Percentiles rank a stretch among this genome's conserved stretches.
phyloP scores from a whole-genome alignment of 2,888 invertebrate species.

The Lochmaea capreae region DNA sequence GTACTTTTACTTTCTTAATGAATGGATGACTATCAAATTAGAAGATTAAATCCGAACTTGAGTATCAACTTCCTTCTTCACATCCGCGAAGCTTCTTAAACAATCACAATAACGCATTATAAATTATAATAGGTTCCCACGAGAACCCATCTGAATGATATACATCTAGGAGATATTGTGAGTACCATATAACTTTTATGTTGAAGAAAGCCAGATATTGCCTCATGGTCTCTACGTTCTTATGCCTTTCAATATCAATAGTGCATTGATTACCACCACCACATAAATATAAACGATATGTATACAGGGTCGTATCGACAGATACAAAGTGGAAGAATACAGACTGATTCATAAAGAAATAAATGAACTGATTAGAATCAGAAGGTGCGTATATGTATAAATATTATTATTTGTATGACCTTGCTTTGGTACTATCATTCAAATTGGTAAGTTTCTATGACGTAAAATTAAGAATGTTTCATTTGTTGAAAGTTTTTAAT shows the following conservation, averaged over 20 bases:
- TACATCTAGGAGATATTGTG: neutral
- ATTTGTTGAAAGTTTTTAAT: too few relatives aligned
- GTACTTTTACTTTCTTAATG: neutral
- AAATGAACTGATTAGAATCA: too few relatives aligned
- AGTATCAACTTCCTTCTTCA: neutral
- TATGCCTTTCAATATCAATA: conserved; percentile 10
- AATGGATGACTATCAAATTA: conserved; percentile 2
- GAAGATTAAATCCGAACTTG: neutral
- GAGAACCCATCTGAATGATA: conserved; percentile 7
- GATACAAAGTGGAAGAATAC: neutral
- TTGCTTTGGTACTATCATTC: too few relatives aligned
- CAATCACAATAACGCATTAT: neutral
- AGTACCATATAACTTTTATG: neutral
- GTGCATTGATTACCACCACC: conserved; percentile 11
- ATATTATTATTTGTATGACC: too few relatives aligned
- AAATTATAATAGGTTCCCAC: conserved; percentile 18
- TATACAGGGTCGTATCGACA: neutral
- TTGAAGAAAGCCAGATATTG: neutral
- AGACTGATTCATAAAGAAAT: too few relatives aligned
- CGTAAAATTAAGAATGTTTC: too few relatives aligned
- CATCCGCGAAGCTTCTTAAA: conserved; percentile 7
- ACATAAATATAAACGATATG: neutral
- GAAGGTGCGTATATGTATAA: too few relatives aligned
- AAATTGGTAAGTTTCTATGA: too few relatives aligned
- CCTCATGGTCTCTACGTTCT: neutral